Conservation (phyloP, 2,797 vertebrate species). For the Oryzias sinensis region DNA sequence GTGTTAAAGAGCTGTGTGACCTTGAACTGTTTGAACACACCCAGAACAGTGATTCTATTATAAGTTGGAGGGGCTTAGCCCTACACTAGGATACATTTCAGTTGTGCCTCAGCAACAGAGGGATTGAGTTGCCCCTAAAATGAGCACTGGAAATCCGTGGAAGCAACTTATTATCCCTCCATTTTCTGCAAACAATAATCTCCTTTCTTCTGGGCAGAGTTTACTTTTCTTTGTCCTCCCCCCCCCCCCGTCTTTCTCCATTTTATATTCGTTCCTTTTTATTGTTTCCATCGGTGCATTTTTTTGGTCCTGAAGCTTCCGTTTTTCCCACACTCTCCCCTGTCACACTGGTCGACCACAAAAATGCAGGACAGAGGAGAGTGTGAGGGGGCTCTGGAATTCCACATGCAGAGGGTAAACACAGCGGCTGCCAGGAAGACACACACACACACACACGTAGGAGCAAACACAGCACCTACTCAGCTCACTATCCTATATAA, state of each 20-base stretch:
- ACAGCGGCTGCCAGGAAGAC: slow-evolving; percentile 82
- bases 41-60: slow-evolving; percentile 63
- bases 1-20: slow-evolving; percentile 43
- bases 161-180: slow-evolving; percentile 70
- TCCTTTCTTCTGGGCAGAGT: slow-evolving; percentile 74
- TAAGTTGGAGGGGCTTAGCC: slow-evolving; percentile 45
- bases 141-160: slow-evolving; percentile 63
- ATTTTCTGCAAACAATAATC: slow-evolving; percentile 74
- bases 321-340: slow-evolving; percentile 98
- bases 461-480: slow-evolving; percentile 79
- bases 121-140: slow-evolving; percentile 66
- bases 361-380: slow-evolving; percentile 91
- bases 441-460: slow-evolving; percentile 24
- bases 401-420: slow-evolving; percentile 89
- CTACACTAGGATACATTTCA: slow-evolving; percentile 63
- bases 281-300: slow-evolving; percentile 86
- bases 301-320: slow-evolving; percentile 91
- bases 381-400: slow-evolving; percentile 88
- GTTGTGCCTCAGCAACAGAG: slow-evolving; percentile 66
- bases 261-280: slow-evolving; percentile 60
- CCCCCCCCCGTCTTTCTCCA: slow-evolving; percentile 32
- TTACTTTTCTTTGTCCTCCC: slow-evolving; percentile 80
- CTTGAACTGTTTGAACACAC: slow-evolving; percentile 56
- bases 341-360: slow-evolving; percentile 94
- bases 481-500: slow-evolving; percentile 58